Evolutionary conservation across 2,113 vertebrate genomes (phyloP).

Genomic region (Xenopus laevis): DNA sequence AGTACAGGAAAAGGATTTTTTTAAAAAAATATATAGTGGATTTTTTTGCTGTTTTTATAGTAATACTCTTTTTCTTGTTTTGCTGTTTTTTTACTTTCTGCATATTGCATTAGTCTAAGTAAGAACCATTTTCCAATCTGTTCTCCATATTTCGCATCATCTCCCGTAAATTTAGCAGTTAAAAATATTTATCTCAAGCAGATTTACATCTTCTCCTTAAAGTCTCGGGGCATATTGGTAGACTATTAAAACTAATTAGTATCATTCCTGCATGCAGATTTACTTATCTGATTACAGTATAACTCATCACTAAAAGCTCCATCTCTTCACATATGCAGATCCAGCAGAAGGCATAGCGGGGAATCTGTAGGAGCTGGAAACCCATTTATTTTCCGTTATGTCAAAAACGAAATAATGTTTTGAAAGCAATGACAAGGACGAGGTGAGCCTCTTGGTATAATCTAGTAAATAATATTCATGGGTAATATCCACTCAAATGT

Average conservation of each 20-base stretch:
- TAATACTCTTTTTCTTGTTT: no score
- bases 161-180: conserved; percentile 76
- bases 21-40: no score
- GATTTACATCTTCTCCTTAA: conserved; percentile 75
- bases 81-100: no score
- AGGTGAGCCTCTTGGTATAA: background rate
- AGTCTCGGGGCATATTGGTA: conserved; percentile 79
- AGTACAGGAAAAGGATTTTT: conserved; percentile 22
- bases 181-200: conserved; percentile 80
- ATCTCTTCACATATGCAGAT: conserved; percentile 52
- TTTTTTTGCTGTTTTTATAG: no score
- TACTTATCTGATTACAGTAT: conserved; percentile 75
- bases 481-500: background rate
- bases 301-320: conserved; percentile 80
- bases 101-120: background rate
- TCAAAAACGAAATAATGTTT: background rate
- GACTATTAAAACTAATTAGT: conserved; percentile 84
- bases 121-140: conserved; percentile 1
- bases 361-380: conserved; percentile 48
- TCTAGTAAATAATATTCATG: background rate
- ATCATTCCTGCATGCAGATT: conserved; percentile 80
- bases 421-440: background rate
- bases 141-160: conserved; percentile 2
- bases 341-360: conserved; percentile 52
- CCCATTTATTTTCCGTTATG: conserved; percentile 4